Evolutionary conservation across 2,888 invertebrate species (phyloP), one percentile per base, ranked within the genome.

Genomic region (Xanthia icteritia): DNA sequence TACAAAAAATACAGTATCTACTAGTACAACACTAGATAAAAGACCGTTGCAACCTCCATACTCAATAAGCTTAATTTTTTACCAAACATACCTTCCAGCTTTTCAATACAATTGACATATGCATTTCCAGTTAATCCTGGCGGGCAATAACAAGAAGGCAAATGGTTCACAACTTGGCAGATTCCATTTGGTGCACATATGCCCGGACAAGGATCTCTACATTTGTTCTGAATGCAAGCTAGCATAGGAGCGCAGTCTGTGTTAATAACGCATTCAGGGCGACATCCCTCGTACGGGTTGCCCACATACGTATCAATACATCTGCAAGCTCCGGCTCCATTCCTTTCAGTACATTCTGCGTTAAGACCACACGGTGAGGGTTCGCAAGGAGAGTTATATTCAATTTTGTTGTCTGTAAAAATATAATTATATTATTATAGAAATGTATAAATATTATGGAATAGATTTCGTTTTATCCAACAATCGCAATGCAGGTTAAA

Each of bases 231-330:
- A 48, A 98, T 97, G 90, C 98, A 98, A 56, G 98, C 98, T 89
- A 97, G 95, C 91, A 97, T 97, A 64, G 97, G 97, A 15, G 97
- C 95, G 90, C 99, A 99, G 91, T 99, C 98, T 23, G 97, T 97
- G 91, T 98, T 98, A 72, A 98, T 97, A 9, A 98, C 97, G 93
- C 99, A 99, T 94, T 98, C 98, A 0, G 98, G 98, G 77, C 98
- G 97, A 92, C 99, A 98, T 36, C 98, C 98, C 84, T 96, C 94
- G 84, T 95, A 94, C 77, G 96, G 96, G 85, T 96, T 95, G 64
- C 95, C 95, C 69, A 96, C 89, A 89, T 97, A 98, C 79, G 97
- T 96, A 39, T 97, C 97, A 64, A 97, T 91, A 91, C 98, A 98
- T 87, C 97, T 97, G 91, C 98, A 98, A 56, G 98, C 97, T 2